Percentiles rank a stretch among this genome's conserved stretches.
These are phyloP conservation scores for Zonotrichia leucophrys DNA, from an alignment of 2,113 vertebrate genomes.

Conservation along the genomic window DNA sequence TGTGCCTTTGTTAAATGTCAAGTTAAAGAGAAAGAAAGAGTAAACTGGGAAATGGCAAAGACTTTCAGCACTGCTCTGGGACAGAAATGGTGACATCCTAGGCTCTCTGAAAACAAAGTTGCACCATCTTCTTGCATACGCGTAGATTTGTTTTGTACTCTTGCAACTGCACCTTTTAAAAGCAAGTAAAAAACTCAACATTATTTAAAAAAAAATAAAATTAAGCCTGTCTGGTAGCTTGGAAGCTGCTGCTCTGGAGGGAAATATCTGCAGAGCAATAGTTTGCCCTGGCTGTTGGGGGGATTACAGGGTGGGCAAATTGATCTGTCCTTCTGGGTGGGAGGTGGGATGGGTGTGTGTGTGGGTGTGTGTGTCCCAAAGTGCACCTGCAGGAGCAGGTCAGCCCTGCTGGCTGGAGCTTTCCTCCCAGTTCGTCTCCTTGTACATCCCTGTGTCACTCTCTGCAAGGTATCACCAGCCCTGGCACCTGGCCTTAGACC, in stretches of 20 bases:
- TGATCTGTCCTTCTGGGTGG: background rate
- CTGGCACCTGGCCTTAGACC: background rate
- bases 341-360: background rate
- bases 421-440: background rate
- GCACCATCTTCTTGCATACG: background rate
- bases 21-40: background rate
- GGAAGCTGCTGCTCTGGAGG: background rate
- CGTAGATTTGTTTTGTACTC: background rate
- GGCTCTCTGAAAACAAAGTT: accelerated
- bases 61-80: background rate
- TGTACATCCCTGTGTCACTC: accelerated
- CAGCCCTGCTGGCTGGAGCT: background rate
- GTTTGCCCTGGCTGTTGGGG: background rate
- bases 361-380: background rate
- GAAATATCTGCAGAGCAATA: background rate
- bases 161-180: background rate
- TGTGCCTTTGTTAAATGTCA: background rate
- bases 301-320: background rate
- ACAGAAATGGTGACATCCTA: background rate
- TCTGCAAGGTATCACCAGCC: background rate
- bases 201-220: background rate
- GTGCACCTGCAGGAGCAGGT: background rate
- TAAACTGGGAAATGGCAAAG: background rate
- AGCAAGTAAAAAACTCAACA: background rate
- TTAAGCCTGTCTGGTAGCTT: background rate